A percentile compares a stretch with the other conserved stretches of the same genome.
Evolutionary conservation across 2,113 vertebrate species (phyloP).

Genomic region (Equus przewalskii): DNA sequence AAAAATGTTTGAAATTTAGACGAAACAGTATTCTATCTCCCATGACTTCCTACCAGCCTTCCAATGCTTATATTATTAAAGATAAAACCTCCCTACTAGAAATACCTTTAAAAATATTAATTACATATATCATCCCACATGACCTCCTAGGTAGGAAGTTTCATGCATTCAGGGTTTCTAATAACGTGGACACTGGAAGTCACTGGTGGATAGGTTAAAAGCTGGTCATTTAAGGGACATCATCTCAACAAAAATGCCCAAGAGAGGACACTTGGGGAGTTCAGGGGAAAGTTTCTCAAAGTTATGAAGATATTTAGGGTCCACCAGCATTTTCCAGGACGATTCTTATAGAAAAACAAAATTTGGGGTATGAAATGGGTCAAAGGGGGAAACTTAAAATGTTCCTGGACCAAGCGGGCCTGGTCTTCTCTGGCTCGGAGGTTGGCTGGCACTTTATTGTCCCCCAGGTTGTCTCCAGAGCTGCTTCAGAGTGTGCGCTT

Average conservation of each 20-base stretch:
- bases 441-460: rapidly evolving
- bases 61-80: not conserved
- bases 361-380: too few species aligned
- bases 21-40: not conserved
- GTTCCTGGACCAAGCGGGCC: too few species aligned
- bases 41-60: not conserved
- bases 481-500: not conserved
- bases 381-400: not conserved
- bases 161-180: not conserved
- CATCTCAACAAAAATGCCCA: not conserved
- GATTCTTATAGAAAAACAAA: not conserved
- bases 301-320: not conserved
- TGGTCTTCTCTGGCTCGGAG: not conserved
- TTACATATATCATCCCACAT: not conserved
- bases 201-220: not conserved
- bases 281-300: not conserved
- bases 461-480: not conserved
- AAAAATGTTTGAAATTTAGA: conserved; percentile 56
- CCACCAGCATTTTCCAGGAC: not conserved
- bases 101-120: not conserved
- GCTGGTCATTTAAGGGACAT: not conserved
- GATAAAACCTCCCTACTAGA: not conserved
- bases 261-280: not conserved
- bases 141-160: not conserved
- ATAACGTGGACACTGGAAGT: rapidly evolving